phyloP scores from a whole-genome alignment of 2,888 invertebrate species.

The Lepidonotus clava region DNA sequence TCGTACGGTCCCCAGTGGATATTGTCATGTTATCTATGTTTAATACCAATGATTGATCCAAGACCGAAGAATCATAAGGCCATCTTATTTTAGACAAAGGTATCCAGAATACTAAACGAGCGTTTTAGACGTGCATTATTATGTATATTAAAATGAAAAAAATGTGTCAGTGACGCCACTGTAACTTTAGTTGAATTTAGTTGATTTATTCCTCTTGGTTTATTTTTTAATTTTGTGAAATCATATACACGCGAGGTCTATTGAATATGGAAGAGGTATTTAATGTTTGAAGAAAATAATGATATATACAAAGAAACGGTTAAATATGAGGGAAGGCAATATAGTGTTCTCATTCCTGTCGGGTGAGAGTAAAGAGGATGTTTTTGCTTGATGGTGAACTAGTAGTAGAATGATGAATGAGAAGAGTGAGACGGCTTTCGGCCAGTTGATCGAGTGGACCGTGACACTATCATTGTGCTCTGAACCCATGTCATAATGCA shows the following conservation, averaged over 20 bases:
- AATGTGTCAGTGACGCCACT: conserved; percentile 27
- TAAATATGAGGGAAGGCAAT: conserved; percentile 33
- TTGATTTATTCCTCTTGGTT: conserved; percentile 11
- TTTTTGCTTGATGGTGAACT: conserved; percentile 36
- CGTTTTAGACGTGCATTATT: conserved; percentile 44
- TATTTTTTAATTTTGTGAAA: conserved; percentile 34
- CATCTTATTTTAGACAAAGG: conserved; percentile 22
- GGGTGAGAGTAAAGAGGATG: conserved; percentile 19
- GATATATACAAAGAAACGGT: conserved; percentile 27
- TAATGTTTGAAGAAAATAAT: conserved; percentile 12
- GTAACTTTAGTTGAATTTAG: conserved; percentile 10
- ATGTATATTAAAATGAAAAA: conserved; percentile 1
- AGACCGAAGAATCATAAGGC: conserved; percentile 21
- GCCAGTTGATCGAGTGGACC: not conserved
- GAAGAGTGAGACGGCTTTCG: not conserved
- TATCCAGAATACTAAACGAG: not conserved
- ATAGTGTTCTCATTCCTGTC: conserved; percentile 13
- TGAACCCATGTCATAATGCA: conserved; percentile 20
- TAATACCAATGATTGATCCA: conserved; percentile 13
- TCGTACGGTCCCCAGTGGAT: conserved; percentile 49
- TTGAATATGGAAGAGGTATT: conserved; percentile 15
- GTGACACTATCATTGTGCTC: conserved; percentile 11
- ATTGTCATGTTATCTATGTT: conserved; percentile 49
- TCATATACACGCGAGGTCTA: conserved; percentile 13
- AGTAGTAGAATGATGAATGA: conserved; percentile 7